Evolutionary conservation across 2,888 invertebrate species (phyloP).

Genomic region (Ypsolopha scabrella): DNA sequence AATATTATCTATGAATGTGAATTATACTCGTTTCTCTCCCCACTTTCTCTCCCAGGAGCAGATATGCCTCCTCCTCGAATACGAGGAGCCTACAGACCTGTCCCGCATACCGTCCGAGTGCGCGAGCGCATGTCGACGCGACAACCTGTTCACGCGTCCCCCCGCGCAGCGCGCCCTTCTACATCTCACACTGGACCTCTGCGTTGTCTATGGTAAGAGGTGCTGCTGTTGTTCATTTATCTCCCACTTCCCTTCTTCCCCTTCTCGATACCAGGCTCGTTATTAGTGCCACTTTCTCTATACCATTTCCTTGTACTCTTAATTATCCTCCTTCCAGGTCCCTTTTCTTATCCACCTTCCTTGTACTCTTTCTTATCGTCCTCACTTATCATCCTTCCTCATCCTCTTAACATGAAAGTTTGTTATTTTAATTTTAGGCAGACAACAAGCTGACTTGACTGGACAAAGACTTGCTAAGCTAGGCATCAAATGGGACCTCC

Average conservation of each 20-base stretch:
- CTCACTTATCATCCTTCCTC: too few species aligned
- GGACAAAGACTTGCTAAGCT: conserved; percentile 85
- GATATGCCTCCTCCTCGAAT: conserved; percentile 36
- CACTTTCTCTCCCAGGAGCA: conserved; percentile 33
- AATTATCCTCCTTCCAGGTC: too few species aligned
- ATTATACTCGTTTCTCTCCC: too few species aligned
- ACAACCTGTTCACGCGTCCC: conserved; percentile 32
- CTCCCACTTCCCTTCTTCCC: too few species aligned
- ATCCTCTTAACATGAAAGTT: too few species aligned
- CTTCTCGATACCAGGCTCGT: too few species aligned
- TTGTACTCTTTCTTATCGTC: too few species aligned
- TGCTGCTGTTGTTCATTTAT: too few species aligned
- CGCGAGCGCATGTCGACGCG: conserved; percentile 20
- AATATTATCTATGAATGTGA: too few species aligned
- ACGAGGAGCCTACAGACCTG: conserved; percentile 15
- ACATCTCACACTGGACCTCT: conserved; percentile 44
- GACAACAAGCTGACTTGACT: conserved; percentile 86
- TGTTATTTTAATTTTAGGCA: conserved; percentile 64
- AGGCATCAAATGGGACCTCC: conserved; percentile 80
- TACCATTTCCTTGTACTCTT: too few species aligned
- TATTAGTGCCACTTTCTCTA: too few species aligned
- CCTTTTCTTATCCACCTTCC: too few species aligned
- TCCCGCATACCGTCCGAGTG: conserved; percentile 18
- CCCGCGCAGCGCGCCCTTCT: conserved; percentile 34
- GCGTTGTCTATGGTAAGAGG: conserved; percentile 41